Evolutionary conservation across 2,113 vertebrate species (phyloP).

Genomic region (Oceanites oceanicus): DNA sequence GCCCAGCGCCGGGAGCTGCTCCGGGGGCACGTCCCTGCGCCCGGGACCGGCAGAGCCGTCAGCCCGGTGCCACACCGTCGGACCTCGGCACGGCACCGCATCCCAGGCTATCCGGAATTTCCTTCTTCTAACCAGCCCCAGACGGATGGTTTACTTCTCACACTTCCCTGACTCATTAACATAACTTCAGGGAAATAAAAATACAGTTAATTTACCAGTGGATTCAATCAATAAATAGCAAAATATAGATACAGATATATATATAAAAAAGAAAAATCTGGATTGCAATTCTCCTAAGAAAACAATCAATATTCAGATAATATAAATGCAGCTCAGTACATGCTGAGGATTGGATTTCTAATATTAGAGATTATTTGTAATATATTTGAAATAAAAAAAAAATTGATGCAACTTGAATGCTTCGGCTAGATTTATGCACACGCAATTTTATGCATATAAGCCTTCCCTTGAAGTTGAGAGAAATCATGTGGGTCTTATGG

Average conservation of each 20-base stretch:
- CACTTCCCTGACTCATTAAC: not conserved
- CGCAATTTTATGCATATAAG: accelerated
- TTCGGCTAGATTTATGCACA: accelerated
- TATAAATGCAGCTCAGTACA: accelerated
- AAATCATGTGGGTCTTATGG: accelerated
- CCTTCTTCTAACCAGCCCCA: too few species aligned
- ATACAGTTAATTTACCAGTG: accelerated
- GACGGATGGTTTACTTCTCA: accelerated
- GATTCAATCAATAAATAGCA: not conserved
- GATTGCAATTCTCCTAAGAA: not conserved
- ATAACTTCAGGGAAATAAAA: not conserved
- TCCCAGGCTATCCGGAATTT: accelerated
- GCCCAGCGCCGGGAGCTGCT: accelerated
- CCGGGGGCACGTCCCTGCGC: not conserved
- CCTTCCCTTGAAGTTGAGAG: too few species aligned
- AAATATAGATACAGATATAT: not conserved
- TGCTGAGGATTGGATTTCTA: accelerated
- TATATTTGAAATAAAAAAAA: accelerated
- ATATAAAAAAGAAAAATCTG: not conserved
- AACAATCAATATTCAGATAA: not conserved
- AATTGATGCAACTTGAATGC: not conserved
- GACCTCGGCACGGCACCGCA: accelerated
- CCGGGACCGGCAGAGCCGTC: not conserved
- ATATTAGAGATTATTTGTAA: not conserved
- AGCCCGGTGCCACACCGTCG: accelerated